Percentiles rank a stretch among this genome's conserved stretches.
These are phyloP conservation scores for Chascanopsetta lugubris DNA, from an alignment of 2,113 vertebrate species.

Conservation along the genomic window DNA sequence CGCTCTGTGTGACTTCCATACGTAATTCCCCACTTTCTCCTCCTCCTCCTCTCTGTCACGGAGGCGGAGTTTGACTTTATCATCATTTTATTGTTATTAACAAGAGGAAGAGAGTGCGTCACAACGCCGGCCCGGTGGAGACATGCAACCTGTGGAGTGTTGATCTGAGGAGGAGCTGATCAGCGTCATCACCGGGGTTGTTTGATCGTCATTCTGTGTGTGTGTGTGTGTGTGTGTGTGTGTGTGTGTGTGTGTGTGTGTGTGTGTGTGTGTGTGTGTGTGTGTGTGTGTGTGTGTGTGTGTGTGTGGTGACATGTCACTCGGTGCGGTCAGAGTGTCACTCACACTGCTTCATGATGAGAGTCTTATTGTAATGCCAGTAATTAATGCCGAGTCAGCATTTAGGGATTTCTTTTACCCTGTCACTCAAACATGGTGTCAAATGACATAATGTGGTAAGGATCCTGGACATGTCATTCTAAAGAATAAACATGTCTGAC, in stretches of 20 bases:
- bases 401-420: not conserved
- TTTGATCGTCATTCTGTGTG: not conserved
- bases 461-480: too few relatives aligned
- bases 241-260: too few relatives aligned
- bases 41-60: too few relatives aligned
- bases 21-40: not conserved
- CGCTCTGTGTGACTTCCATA: slow-evolving; percentile 6
- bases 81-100: not conserved
- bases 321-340: slow-evolving; percentile 13
- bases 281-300: too few relatives aligned
- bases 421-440: too few relatives aligned
- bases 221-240: too few relatives aligned
- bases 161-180: not conserved
- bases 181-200: not conserved
- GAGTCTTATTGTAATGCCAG: not conserved
- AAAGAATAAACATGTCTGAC: not conserved
- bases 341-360: slow-evolving; percentile 6
- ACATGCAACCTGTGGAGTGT: not conserved
- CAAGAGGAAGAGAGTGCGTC: not conserved
- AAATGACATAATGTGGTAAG: too few relatives aligned
- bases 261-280: too few relatives aligned
- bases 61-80: not conserved
- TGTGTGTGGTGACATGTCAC: too few relatives aligned
- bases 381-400: not conserved
- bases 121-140: not conserved